Evolutionary conservation across 2,888 invertebrate species (phyloP).

Genomic region (Macaria liturata): DNA sequence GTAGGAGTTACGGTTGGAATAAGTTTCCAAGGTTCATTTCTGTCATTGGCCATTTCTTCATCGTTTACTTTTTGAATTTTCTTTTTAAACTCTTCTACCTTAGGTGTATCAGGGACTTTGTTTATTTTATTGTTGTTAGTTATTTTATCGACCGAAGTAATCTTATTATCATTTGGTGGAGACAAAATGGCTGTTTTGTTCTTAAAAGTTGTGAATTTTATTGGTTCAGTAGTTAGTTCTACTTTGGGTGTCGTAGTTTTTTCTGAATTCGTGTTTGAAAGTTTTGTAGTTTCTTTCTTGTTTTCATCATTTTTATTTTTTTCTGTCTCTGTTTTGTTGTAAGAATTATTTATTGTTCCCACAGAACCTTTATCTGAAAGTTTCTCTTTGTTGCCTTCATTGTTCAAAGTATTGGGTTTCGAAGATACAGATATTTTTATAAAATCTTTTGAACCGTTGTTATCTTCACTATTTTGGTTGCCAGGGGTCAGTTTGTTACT

Average conservation of each 20-base stretch:
- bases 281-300: conserved; percentile 12
- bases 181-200: conserved; percentile 28
- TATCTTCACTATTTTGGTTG: conserved; percentile 26
- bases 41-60: conserved; percentile 64
- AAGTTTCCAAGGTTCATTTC: conserved; percentile 82
- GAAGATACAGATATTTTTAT: conserved; percentile 44
- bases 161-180: conserved; percentile 39
- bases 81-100: conserved; percentile 74
- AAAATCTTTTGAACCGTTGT: conserved; percentile 37
- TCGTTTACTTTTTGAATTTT: conserved; percentile 78
- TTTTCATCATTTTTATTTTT: conserved; percentile 22
- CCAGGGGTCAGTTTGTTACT: conserved; percentile 25
- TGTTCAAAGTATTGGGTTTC: conserved; percentile 23
- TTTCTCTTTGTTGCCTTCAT: conserved; percentile 14
- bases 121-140: conserved; percentile 39
- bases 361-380: background rate
- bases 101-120: conserved; percentile 52
- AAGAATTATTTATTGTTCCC: conserved; percentile 6
- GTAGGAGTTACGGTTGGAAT: conserved; percentile 83
- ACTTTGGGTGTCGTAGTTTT: conserved; percentile 23
- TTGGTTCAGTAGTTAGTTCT: conserved; percentile 27
- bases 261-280: conserved; percentile 3
- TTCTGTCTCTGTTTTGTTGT: too few relatives aligned
- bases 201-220: conserved; percentile 6
- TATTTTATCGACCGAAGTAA: conserved; percentile 32